Conservation (phyloP, 2,888 invertebrate species). For the Eupeodes latifasciatus region DNA sequence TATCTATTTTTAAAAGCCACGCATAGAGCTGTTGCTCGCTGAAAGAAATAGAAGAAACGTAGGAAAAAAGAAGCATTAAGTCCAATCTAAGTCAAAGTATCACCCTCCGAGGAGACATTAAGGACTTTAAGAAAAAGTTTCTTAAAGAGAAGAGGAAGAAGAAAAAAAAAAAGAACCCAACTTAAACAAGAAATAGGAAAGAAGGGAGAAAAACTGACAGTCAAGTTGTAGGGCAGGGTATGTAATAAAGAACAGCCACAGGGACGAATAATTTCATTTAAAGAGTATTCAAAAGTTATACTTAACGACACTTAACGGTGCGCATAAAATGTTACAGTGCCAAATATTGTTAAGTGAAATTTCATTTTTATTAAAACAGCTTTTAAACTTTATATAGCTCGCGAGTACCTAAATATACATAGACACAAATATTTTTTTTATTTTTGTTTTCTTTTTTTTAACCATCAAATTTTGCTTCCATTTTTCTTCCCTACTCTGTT, state of each 20-base stretch:
- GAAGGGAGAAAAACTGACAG: not conserved
- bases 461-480: slow-evolving; percentile 26
- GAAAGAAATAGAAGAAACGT: not conserved
- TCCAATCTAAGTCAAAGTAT: slow-evolving; percentile 56
- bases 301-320: slow-evolving; percentile 73
- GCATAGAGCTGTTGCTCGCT: slow-evolving; percentile 5
- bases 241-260: slow-evolving; percentile 59
- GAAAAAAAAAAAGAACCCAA: not conserved
- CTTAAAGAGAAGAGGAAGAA: not conserved
- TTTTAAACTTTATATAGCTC: slow-evolving; percentile 39
- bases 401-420: no score
- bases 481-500: not conserved
- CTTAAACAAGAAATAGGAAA: not conserved
- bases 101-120: slow-evolving; percentile 63
- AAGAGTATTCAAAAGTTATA: slow-evolving; percentile 68
- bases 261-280: slow-evolving; percentile 69
- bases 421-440: no score
- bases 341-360: slow-evolving; percentile 71
- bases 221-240: slow-evolving; percentile 10
- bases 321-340: slow-evolving; percentile 66
- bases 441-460: slow-evolving; percentile 8
- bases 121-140: slow-evolving; percentile 59
- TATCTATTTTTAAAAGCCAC: slow-evolving; percentile 16
- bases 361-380: slow-evolving; percentile 67
- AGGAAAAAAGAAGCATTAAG: slow-evolving; percentile 34